A percentile compares a stretch with the other conserved stretches of the same genome.
Evolutionary conservation across 2,113 vertebrate species (phyloP).

Genomic region (Lampris megalopsis): DNA sequence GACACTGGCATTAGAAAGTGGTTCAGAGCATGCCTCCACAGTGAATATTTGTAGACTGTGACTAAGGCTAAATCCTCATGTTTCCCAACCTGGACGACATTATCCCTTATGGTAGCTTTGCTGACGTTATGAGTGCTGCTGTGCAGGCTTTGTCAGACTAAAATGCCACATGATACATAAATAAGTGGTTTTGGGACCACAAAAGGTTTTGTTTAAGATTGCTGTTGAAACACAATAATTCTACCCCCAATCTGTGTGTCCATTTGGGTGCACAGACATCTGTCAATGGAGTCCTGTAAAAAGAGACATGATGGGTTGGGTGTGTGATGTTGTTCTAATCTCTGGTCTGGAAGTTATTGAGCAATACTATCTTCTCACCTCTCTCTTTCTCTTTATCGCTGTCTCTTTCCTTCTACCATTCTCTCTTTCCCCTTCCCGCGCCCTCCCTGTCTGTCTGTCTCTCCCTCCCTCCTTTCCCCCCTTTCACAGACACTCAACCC

Average conservation of each 20-base stretch:
- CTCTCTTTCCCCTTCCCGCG: no score
- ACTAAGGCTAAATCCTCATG: constrained; percentile 54
- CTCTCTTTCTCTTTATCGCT: background rate
- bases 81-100: constrained; percentile 58
- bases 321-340: constrained; percentile 60
- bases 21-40: constrained; percentile 40
- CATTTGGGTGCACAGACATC: constrained; percentile 60
- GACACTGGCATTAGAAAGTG: constrained; percentile 24
- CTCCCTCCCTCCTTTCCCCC: background rate
- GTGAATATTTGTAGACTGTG: constrained; percentile 62
- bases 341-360: constrained; percentile 75
- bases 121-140: constrained; percentile 35
- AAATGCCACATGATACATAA: constrained; percentile 31
- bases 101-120: constrained; percentile 12
- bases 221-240: background rate
- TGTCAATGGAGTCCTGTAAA: constrained; percentile 53
- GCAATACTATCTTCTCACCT: constrained; percentile 40
- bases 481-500: constrained; percentile 16
- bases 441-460: background rate
- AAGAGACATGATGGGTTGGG: constrained; percentile 55
- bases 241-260: constrained; percentile 30
- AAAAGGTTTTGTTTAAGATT: constrained; percentile 29
- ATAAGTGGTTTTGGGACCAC: constrained; percentile 29
- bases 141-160: constrained; percentile 36
- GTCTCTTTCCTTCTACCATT: background rate